A percentile compares a stretch with the other conserved stretches of the same genome.
Conservation (phyloP, 2,113 vertebrate genomes). For the Stigmatopora nigra region DNA sequence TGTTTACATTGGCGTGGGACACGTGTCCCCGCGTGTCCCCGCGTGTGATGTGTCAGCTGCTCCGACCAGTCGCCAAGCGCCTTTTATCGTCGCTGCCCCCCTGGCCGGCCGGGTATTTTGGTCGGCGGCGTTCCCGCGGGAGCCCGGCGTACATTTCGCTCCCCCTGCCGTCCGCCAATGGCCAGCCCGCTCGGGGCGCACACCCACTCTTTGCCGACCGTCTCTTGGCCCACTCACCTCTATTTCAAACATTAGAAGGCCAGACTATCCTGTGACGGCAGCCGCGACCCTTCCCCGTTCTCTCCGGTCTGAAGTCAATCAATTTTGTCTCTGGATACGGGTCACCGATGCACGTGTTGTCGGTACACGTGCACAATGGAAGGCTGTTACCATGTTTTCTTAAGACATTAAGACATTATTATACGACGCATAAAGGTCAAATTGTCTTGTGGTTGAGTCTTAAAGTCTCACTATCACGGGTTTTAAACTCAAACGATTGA, state of each 20-base stretch:
- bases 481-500: no score
- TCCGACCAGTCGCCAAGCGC: slow-evolving; percentile 15
- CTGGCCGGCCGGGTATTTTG: slow-evolving; percentile 36
- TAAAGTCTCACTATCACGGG: no score
- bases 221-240: slow-evolving; percentile 45
- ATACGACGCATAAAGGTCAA: background rate
- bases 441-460: slow-evolving; percentile 13
- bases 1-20: slow-evolving; percentile 36
- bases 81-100: slow-evolving; percentile 20
- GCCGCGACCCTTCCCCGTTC: slow-evolving; percentile 1
- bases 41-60: slow-evolving; percentile 44
- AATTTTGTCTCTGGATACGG: background rate
- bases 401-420: no score
- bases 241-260: slow-evolving; percentile 47
- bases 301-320: slow-evolving; percentile 14
- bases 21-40: slow-evolving; percentile 32
- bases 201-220: slow-evolving; percentile 40
- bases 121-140: slow-evolving; percentile 2
- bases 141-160: slow-evolving; percentile 10
- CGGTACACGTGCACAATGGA: slow-evolving; percentile 12
- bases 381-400: slow-evolving; percentile 12
- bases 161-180: slow-evolving; percentile 55
- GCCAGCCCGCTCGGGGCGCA: slow-evolving; percentile 24
- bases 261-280: slow-evolving; percentile 11
- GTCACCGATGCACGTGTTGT: slow-evolving; percentile 12